Conservation (phyloP, 2,113 vertebrate genomes). For the Hippocampus barbouri region DNA sequence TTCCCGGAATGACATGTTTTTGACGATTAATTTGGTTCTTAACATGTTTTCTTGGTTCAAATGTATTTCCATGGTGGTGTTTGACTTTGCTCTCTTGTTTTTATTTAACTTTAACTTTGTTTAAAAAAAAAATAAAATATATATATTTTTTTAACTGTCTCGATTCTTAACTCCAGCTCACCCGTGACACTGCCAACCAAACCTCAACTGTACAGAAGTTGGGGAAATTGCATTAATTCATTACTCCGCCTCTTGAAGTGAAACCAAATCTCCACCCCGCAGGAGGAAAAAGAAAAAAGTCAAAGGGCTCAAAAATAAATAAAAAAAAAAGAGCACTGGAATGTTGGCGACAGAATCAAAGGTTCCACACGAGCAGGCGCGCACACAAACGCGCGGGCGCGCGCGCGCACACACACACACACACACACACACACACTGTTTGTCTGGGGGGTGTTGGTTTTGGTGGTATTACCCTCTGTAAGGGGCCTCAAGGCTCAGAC, state of each 20-base stretch:
- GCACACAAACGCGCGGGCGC: too few species aligned
- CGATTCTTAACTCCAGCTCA: neutral
- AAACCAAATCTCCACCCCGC: neutral
- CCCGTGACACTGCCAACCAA: neutral
- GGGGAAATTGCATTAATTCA: neutral
- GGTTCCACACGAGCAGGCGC: conserved; percentile 4
- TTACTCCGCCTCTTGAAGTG: neutral
- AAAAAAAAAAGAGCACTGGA: conserved; percentile 11
- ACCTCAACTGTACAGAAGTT: neutral
- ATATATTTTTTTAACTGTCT: neutral
- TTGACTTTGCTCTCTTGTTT: neutral
- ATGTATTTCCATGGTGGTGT: neutral
- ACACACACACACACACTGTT: conserved; percentile 25
- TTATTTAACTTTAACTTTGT: neutral
- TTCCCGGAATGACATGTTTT: neutral
- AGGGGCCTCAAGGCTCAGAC: conserved; percentile 12
- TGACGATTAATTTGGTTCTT: neutral
- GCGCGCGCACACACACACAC: conserved; percentile 15
- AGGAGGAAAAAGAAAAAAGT: neutral
- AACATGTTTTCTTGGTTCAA: neutral
- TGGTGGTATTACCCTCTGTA: conserved; percentile 29
- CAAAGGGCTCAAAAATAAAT: conserved; percentile 4
- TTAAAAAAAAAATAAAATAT: too few species aligned
- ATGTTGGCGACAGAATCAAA: conserved; percentile 35
- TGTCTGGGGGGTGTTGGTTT: neutral